phyloP scores from a whole-genome alignment of 2,888 invertebrate species.

The Amphipyra berbera region DNA sequence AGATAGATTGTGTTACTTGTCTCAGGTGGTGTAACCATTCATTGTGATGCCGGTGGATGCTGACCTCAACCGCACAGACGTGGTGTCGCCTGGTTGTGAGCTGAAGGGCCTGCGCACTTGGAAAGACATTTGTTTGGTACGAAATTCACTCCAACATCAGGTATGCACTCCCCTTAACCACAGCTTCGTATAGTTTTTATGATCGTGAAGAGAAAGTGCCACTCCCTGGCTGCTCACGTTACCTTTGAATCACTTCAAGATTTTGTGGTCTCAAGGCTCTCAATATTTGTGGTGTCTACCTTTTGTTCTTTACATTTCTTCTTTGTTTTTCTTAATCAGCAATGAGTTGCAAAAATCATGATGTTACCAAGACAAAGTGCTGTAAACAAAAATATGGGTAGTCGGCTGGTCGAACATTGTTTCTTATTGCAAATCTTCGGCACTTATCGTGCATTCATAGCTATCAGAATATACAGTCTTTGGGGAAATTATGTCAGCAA shows the following conservation, averaged over 20 bases:
- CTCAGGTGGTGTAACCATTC: slow-evolving; percentile 88
- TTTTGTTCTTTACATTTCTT: slow-evolving; percentile 42
- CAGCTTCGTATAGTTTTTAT: slow-evolving; percentile 53
- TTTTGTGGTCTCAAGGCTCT: slow-evolving; percentile 30
- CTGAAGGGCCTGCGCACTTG: slow-evolving; percentile 89
- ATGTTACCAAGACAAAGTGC: slow-evolving; percentile 16
- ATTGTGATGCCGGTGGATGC: slow-evolving; percentile 91
- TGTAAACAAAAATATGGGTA: slow-evolving; percentile 19
- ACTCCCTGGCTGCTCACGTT: slow-evolving; percentile 26
- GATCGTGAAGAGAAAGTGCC: slow-evolving; percentile 47
- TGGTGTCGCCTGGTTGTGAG: slow-evolving; percentile 89
- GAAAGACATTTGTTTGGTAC: slow-evolving; percentile 89
- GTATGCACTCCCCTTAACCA: slow-evolving; percentile 71
- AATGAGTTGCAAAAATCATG: slow-evolving; percentile 34
- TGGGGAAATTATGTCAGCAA: slow-evolving; percentile 42
- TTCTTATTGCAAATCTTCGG: slow-evolving; percentile 15
- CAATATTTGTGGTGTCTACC: slow-evolving; percentile 21
- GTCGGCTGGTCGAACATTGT: slow-evolving; percentile 20
- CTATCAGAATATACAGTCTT: slow-evolving; percentile 30
- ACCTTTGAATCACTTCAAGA: slow-evolving; percentile 30
- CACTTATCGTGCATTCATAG: slow-evolving; percentile 15
- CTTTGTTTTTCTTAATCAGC: slow-evolving; percentile 36
- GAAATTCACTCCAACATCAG: slow-evolving; percentile 89
- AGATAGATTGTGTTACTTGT: slow-evolving; percentile 55
- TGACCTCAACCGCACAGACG: slow-evolving; percentile 88